Base-by-base conservation (phyloP, 1,140 invertebrate species). In the Dysdera silvatica region DNA sequence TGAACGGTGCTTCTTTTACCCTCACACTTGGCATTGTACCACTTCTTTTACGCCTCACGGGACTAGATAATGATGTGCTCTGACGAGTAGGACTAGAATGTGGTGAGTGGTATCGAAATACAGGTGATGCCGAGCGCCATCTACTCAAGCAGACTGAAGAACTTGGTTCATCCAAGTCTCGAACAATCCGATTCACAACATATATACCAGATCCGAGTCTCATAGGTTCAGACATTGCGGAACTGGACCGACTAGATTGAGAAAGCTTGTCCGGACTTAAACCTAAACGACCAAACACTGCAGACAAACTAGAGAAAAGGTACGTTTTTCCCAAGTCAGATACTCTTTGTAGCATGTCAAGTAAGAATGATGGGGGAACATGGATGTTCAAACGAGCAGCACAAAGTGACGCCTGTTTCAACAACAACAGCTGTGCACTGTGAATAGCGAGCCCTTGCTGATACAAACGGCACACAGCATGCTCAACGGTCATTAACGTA, bases 141-240 rank as follows among this genome's bases (percentile, higher is more conserved):
- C 65, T 49, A 32, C 37, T 61, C 2, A 58, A 52, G 20, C 57
- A 57, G 31, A 61, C 51, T 14, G 63, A 41, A n/a, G 63, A 54
- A 4, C 35, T 29, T 28, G 45, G 48, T 28, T 62, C 61, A 52
- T 65, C 62, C 4, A 49, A 48, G n/a, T 65, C 62, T 53, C 55
- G 31, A 20, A 58, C 55, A 7, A 57, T 20, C 35, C 55, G 57
- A 23, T 58, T 65, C 18, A 65, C 55, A 16, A 65, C 57, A 40
- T 65, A 65, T 8, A 65, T 65, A 26, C 63, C 63, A 40, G 63
- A 60, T 33, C 60, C 55, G 18, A 65, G 54, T 58, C 55, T 41
- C 29, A 65, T 53, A n/a, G 62, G 55, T 65, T 65, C 62, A 58
- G 62, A 65, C 62, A 65, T 65, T 14, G 62, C 62, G 52, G 62